A percentile compares a stretch with the other conserved stretches of the same genome.
These are phyloP conservation scores for Tiliqua scincoides DNA, from an alignment of 2,113 vertebrate genomes.

Conservation along the genomic window DNA sequence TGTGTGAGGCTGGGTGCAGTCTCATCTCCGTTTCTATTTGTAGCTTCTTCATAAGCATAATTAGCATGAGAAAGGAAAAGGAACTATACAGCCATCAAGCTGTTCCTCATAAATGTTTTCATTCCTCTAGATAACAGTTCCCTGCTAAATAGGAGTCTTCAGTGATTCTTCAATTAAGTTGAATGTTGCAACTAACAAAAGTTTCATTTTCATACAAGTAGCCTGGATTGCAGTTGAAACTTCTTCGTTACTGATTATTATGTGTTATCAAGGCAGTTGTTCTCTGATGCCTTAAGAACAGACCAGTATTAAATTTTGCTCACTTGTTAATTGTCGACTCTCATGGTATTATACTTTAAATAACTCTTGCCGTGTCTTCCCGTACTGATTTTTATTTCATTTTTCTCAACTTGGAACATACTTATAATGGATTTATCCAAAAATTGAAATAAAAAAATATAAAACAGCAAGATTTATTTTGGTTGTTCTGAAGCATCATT, in stretches of 20 bases:
- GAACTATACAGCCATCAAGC: constrained; percentile 49
- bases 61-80: constrained; percentile 50
- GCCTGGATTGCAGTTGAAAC: constrained; percentile 27
- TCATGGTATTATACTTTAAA: constrained; percentile 9
- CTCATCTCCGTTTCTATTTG: constrained; percentile 28
- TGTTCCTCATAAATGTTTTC: constrained; percentile 54
- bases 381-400: neutral
- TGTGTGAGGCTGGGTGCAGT: constrained; percentile 18
- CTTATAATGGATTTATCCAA: neutral
- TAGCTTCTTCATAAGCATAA: constrained; percentile 45
- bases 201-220: constrained; percentile 44
- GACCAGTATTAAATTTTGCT: constrained; percentile 11
- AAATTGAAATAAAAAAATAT: neutral
- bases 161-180: constrained; percentile 49
- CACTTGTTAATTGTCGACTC: constrained; percentile 19
- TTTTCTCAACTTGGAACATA: neutral
- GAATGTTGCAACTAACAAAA: constrained; percentile 35
- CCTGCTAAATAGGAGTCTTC: constrained; percentile 47
- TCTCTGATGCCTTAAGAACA: constrained; percentile 21
- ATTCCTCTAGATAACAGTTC: constrained; percentile 42
- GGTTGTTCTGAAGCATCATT: no score
- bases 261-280: constrained; percentile 45
- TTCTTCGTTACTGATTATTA: constrained; percentile 40
- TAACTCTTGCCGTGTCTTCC: constrained; percentile 2
- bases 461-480: no score